These are phyloP conservation scores for Peromyscus leucopus DNA, from an alignment of 2,113 vertebrate genomes.

Conservation along the genomic window DNA sequence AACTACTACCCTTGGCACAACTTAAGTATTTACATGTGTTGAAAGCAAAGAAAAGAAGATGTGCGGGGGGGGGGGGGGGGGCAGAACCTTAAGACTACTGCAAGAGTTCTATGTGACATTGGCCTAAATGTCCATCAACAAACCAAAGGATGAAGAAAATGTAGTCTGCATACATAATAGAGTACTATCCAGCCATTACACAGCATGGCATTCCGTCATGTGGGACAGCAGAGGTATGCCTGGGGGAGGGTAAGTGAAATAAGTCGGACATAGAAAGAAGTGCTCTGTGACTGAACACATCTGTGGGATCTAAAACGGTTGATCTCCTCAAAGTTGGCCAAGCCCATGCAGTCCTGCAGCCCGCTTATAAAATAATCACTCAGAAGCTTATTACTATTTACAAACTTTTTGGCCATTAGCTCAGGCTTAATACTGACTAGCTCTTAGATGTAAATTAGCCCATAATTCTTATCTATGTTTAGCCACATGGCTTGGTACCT, in stretches of 20 bases:
- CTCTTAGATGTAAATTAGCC: too few species aligned
- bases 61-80: background rate
- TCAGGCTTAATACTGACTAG: too few species aligned
- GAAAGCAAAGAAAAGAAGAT: constrained; percentile 41
- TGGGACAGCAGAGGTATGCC: background rate
- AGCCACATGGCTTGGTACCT: too few species aligned
- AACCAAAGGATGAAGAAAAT: background rate
- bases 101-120: background rate
- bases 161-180: background rate
- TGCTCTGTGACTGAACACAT: too few species aligned
- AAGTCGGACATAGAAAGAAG: background rate
- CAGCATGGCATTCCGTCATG: background rate
- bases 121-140: background rate
- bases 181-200: background rate
- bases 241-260: background rate
- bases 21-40: background rate
- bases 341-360: too few species aligned
- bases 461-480: too few species aligned
- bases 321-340: background rate
- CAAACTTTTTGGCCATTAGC: too few species aligned
- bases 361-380: too few species aligned
- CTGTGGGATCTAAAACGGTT: background rate
- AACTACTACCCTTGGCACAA: background rate
- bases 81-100: background rate
- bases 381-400: too few species aligned